Conservation (phyloP, 2,797 vertebrate genomes). For the Rhinogobio ventralis region DNA sequence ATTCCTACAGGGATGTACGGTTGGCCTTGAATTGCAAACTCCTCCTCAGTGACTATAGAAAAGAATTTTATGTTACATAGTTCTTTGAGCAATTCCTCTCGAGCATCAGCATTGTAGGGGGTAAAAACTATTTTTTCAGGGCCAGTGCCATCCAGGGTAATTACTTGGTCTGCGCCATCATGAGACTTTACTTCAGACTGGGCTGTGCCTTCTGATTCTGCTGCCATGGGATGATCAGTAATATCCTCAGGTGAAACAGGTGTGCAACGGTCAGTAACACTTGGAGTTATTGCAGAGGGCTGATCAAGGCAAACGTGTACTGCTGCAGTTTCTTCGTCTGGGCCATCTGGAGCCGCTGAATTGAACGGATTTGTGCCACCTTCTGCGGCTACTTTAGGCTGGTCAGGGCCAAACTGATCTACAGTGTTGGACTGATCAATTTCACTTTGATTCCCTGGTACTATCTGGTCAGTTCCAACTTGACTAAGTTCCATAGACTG, state of each 20-base stretch:
- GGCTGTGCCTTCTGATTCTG: slow-evolving; percentile 28
- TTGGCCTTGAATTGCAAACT: slow-evolving; percentile 71
- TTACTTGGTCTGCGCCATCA: slow-evolving; percentile 5
- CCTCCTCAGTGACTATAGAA: slow-evolving; percentile 76
- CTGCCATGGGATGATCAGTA: slow-evolving; percentile 17
- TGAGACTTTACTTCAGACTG: slow-evolving; percentile 4
- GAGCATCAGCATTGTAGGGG: slow-evolving; percentile 76
- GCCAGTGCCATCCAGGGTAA: slow-evolving; percentile 2
- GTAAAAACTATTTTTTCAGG: slow-evolving; percentile 67
- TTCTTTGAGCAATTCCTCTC: slow-evolving; percentile 79
- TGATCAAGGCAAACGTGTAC: not conserved
- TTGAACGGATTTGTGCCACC: not conserved
- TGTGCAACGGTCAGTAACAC: slow-evolving; percentile 2
- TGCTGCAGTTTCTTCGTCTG: not conserved
- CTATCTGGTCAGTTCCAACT: slow-evolving; percentile 45
- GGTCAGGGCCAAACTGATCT: slow-evolving; percentile 9
- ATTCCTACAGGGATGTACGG: slow-evolving; percentile 78
- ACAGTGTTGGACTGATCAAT: slow-evolving; percentile 21
- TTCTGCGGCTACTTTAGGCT: slow-evolving; percentile 3
- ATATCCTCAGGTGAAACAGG: slow-evolving; percentile 13
- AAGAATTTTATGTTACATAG: slow-evolving; percentile 82
- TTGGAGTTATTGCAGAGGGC: not conserved
- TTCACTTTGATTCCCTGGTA: slow-evolving; percentile 46
- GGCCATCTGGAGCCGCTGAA: not conserved
- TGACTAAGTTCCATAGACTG: slow-evolving; percentile 24